Percentiles rank a stretch among this genome's conserved stretches.
Conservation (phyloP, 2,113 vertebrate species). For the Chamaea fasciata region DNA sequence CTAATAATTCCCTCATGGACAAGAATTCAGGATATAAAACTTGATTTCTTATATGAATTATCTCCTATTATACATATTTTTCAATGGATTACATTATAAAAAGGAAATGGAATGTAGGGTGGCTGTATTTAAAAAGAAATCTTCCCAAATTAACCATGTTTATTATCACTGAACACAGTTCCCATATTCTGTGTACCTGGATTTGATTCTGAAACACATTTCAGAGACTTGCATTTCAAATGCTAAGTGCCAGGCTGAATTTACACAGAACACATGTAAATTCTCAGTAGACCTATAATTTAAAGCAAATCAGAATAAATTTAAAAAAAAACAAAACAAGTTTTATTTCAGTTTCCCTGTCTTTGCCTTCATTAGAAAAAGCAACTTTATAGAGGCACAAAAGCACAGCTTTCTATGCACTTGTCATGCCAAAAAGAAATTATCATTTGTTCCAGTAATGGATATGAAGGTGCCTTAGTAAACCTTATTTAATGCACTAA, state of each 20-base stretch:
- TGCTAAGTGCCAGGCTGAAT: not conserved
- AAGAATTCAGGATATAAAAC: not conserved
- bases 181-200: not conserved
- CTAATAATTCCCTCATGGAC: not conserved
- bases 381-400: not conserved
- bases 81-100: not conserved
- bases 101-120: rapidly evolving
- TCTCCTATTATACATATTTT: not conserved
- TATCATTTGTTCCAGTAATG: not conserved
- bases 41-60: not conserved
- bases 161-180: not conserved
- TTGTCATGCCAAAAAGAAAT: not conserved
- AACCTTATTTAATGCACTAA: not conserved
- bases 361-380: not conserved
- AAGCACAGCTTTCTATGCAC: not conserved
- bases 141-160: not conserved
- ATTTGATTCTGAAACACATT: not conserved
- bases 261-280: not conserved
- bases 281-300: not conserved
- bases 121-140: not conserved
- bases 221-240: not conserved
- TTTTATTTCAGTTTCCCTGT: not conserved
- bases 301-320: not conserved
- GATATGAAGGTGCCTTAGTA: not conserved
- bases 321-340: not conserved